phyloP scores from a whole-genome alignment of 2,888 invertebrate genomes.

The Catonia carolina region DNA sequence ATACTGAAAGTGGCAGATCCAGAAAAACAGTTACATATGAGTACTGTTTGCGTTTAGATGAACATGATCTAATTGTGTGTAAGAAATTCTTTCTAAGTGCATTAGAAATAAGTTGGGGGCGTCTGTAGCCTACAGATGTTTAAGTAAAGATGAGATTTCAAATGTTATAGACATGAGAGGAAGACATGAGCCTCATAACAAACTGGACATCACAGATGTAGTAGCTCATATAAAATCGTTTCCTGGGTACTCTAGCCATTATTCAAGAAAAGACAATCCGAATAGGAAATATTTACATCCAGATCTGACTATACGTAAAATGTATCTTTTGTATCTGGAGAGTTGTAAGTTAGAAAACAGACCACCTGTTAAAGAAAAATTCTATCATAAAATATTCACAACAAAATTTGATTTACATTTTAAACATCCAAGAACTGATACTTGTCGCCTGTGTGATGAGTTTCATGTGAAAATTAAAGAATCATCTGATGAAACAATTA shows the following conservation, averaged over 20 bases:
- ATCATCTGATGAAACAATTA: too few relatives aligned
- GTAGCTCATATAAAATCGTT: constrained; percentile 11
- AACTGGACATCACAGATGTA: constrained; percentile 1
- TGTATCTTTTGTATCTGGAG: constrained; percentile 9
- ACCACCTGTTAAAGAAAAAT: too few relatives aligned
- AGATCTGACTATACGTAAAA: constrained; percentile 1
- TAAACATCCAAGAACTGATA: constrained; percentile 6
- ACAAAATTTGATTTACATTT: constrained; percentile 15
- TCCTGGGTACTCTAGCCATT: constrained; percentile 9
- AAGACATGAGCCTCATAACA: background rate
- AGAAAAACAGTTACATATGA: constrained; percentile 6
- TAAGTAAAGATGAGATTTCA: constrained; percentile 1
- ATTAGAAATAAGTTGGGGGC: constrained; percentile 6
- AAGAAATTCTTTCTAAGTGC: background rate
- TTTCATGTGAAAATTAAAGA: too few relatives aligned
- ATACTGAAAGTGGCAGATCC: background rate
- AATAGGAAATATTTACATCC: constrained; percentile 7
- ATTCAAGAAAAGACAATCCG: constrained; percentile 10
- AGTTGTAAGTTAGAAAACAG: too few relatives aligned
- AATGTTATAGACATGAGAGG: background rate
- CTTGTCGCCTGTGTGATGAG: constrained; percentile 1
- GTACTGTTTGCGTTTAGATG: background rate
- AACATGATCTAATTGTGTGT: constrained; percentile 1
- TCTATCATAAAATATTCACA: too few relatives aligned
- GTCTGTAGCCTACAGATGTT: constrained; percentile 8